A percentile compares a stretch with the other conserved stretches of the same genome.
phyloP scores from a whole-genome alignment of 2,888 invertebrate species.

The Troides aeacus region DNA sequence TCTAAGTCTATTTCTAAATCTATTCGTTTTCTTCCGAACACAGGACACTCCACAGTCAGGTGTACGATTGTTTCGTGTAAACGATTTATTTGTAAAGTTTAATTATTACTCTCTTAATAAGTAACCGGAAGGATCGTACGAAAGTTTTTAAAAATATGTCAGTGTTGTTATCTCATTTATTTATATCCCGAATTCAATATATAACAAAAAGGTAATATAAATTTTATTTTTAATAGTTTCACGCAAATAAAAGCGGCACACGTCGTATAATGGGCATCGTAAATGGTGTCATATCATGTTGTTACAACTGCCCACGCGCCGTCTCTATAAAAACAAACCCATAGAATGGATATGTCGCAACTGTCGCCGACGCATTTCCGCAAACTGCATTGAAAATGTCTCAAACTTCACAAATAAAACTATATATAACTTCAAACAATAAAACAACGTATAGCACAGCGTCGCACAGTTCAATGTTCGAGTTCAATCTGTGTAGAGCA shows the following conservation, averaged over 20 bases:
- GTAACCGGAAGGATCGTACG: too few species aligned
- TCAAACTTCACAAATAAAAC: slow-evolving; percentile 42
- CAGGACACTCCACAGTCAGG: too few species aligned
- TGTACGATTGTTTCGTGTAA: too few species aligned
- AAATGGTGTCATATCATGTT: slow-evolving; percentile 47
- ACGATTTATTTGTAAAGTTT: too few species aligned
- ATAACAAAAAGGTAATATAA: not conserved
- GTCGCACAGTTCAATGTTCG: not conserved
- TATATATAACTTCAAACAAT: slow-evolving; percentile 25
- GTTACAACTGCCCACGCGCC: slow-evolving; percentile 71
- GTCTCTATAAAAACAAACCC: slow-evolving; percentile 56
- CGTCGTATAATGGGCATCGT: slow-evolving; percentile 21
- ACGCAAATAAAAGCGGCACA: slow-evolving; percentile 20
- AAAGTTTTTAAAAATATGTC: too few species aligned
- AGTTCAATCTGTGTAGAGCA: slow-evolving; percentile 26
- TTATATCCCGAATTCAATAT: not conserved
- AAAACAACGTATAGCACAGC: slow-evolving; percentile 29
- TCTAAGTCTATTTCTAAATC: too few species aligned
- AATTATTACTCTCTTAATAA: too few species aligned
- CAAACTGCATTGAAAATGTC: slow-evolving; percentile 54
- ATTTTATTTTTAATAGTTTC: not conserved
- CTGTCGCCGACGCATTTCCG: slow-evolving; percentile 66
- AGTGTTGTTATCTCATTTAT: too few species aligned
- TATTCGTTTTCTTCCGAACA: too few species aligned
- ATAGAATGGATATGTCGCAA: slow-evolving; percentile 54